Evolutionary conservation across 2,113 vertebrate species (phyloP).

Genomic region (Notarius lentiginosus): DNA sequence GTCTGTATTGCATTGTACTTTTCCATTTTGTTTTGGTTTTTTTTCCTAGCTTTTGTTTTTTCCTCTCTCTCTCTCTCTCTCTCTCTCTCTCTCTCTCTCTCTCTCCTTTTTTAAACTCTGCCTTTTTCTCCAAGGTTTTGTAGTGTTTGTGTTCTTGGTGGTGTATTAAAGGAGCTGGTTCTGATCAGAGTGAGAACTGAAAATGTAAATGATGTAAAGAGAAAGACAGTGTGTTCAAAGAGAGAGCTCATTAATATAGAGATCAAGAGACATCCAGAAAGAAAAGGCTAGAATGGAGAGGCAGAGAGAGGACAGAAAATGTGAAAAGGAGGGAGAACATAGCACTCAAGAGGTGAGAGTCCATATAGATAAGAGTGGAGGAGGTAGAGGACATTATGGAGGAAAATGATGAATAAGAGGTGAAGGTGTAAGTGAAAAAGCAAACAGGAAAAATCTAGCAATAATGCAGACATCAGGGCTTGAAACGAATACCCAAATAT

Average conservation of each 20-base stretch:
- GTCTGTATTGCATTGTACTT: background rate
- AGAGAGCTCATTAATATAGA: conserved; percentile 1
- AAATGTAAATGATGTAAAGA: background rate
- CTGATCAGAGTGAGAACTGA: background rate
- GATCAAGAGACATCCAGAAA: background rate
- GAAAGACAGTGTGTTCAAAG: background rate
- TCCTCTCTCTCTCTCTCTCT: background rate
- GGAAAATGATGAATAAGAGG: background rate
- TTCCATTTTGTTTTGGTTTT: background rate
- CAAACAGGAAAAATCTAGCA: background rate
- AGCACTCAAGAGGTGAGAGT: conserved; percentile 9
- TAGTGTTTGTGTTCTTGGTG: background rate
- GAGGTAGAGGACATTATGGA: background rate
- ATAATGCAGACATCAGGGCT: background rate
- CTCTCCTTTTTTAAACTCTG: background rate
- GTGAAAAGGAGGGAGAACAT: conserved; percentile 6
- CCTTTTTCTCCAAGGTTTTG: background rate
- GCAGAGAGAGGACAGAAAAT: background rate
- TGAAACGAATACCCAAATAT: background rate
- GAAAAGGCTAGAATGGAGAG: background rate
- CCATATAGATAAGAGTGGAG: conserved; percentile 4
- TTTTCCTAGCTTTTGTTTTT: background rate
- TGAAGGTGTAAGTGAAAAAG: background rate
- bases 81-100: background rate
- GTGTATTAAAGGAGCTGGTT: background rate